These are phyloP conservation scores for Cathartes aura DNA, from an alignment of 2,113 vertebrate genomes.

Conservation along the genomic window DNA sequence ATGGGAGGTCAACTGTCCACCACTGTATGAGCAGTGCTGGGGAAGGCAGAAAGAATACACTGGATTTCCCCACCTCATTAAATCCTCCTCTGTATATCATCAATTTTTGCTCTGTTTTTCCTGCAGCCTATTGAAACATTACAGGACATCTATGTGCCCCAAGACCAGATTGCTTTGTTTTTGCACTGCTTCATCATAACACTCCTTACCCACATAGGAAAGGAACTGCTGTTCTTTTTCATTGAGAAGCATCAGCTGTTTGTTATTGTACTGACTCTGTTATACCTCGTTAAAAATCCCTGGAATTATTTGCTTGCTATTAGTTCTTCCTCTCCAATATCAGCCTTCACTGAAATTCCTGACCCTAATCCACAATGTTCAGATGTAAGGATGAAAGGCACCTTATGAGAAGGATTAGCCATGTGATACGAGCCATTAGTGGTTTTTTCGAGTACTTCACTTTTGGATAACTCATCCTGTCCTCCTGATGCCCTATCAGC, in stretches of 20 bases:
- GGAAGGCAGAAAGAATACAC: neutral
- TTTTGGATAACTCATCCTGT: neutral
- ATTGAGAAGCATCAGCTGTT: slow-evolving; percentile 64
- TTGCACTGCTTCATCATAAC: slow-evolving; percentile 62
- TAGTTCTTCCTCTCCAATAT: neutral
- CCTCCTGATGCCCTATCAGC: neutral
- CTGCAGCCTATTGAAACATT: slow-evolving; percentile 41
- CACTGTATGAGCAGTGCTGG: neutral
- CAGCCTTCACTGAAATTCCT: neutral
- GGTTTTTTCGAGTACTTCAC: neutral
- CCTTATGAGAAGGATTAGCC: neutral
- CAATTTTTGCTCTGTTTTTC: neutral
- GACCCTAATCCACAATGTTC: neutral
- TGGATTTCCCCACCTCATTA: neutral
- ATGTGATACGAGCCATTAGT: neutral
- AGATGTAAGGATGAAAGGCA: neutral
- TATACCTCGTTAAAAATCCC: slow-evolving; percentile 56
- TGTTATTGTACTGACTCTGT: slow-evolving; percentile 23
- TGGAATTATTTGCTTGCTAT: slow-evolving; percentile 50
- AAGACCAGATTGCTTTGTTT: slow-evolving; percentile 62
- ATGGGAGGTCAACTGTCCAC: neutral
- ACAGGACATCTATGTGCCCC: slow-evolving; percentile 51
- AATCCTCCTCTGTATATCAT: neutral
- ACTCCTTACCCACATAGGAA: slow-evolving; percentile 43
- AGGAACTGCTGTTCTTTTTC: slow-evolving; percentile 62